Conservation (phyloP, 1,140 invertebrate species). For the Drosophila arawakana region DNA sequence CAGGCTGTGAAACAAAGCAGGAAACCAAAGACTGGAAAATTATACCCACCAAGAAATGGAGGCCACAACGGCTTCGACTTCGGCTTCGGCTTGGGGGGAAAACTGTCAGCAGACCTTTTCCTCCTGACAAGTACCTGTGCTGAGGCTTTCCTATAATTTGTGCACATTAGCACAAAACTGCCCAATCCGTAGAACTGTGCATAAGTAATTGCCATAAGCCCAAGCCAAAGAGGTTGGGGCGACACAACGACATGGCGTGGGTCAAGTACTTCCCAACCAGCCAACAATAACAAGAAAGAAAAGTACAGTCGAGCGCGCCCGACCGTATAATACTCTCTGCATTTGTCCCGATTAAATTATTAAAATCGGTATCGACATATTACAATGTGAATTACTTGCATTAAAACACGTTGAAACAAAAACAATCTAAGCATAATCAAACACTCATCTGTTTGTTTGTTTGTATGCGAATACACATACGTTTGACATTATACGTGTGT, state of each 20-base stretch:
- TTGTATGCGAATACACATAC: no score
- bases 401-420: no score
- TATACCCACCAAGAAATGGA: conserved; percentile 47
- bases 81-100: not conserved
- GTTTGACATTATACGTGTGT: no score
- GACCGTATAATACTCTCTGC: no score
- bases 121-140: conserved; percentile 34
- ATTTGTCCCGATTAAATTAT: no score
- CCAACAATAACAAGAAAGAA: no score
- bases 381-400: no score
- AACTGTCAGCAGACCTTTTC: conserved; percentile 40
- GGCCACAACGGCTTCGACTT: not conserved
- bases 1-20: conserved; percentile 73
- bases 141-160: conserved; percentile 67
- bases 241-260: conserved; percentile 59
- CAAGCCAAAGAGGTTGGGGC: conserved; percentile 27
- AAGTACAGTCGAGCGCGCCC: no score
- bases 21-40: conserved; percentile 79
- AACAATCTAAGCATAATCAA: no score
- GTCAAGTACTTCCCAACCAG: conserved; percentile 49
- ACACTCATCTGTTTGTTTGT: no score
- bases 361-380: no score
- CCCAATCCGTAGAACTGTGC: conserved; percentile 30
- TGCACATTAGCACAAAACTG: conserved; percentile 72
- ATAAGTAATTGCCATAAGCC: conserved; percentile 68